Conservation (phyloP, 2,888 invertebrate genomes). For the Drosophila prolongata region DNA sequence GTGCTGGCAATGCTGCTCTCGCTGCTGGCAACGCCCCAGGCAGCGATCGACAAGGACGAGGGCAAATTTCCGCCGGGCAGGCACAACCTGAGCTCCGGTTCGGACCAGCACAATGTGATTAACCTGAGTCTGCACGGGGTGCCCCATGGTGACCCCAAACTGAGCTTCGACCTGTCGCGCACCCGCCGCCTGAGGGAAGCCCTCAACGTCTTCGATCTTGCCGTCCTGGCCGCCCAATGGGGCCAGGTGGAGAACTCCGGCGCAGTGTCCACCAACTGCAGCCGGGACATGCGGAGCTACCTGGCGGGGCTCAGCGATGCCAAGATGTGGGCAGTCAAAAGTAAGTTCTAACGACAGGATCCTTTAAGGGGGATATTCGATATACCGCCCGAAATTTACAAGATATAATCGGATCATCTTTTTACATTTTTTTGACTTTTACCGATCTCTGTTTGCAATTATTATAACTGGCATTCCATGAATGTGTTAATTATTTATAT, state of each 20-base stretch:
- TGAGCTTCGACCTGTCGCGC: conserved; percentile 67
- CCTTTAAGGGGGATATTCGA: not conserved
- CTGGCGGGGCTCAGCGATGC: conserved; percentile 78
- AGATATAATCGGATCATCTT: too few relatives aligned
- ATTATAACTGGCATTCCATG: too few relatives aligned
- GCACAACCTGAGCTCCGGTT: conserved; percentile 31
- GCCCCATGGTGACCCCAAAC: conserved; percentile 8
- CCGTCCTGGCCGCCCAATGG: conserved; percentile 81
- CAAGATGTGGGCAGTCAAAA: conserved; percentile 84
- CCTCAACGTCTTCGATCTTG: conserved; percentile 83
- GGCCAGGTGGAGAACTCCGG: conserved; percentile 53
- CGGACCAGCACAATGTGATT: conserved; percentile 66
- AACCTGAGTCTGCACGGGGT: conserved; percentile 65
- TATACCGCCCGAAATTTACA: too few relatives aligned
- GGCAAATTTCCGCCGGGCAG: conserved; percentile 41
- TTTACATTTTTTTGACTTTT: too few relatives aligned
- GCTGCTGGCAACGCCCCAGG: conserved; percentile 35
- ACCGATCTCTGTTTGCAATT: too few relatives aligned
- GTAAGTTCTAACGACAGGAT: conserved; percentile 71
- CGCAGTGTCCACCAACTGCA: conserved; percentile 77
- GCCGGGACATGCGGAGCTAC: conserved; percentile 81
- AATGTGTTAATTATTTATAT: too few relatives aligned
- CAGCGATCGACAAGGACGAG: conserved; percentile 74
- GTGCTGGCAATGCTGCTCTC: conserved; percentile 41
- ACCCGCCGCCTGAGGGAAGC: conserved; percentile 80